Evolutionary conservation across 2,888 invertebrate species (phyloP).

Genomic region (Catocala nupta): DNA sequence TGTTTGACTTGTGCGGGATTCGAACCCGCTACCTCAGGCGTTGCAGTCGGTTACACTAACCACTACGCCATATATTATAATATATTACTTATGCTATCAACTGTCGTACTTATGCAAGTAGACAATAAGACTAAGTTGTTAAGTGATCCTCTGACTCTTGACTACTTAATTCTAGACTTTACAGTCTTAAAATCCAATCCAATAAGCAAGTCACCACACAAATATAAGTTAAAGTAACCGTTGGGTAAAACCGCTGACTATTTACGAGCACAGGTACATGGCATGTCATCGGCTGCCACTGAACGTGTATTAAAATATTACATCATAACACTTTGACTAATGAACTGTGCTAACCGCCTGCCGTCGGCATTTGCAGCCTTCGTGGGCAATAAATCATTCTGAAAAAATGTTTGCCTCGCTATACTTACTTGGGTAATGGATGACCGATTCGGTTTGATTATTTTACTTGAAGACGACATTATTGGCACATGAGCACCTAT

Average conservation of each 20-base stretch:
- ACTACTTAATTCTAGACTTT: too few species aligned
- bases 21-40: too few species aligned
- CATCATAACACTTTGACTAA: conserved; percentile 50
- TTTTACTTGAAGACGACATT: conserved; percentile 25
- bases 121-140: too few species aligned
- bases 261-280: neutral
- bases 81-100: too few species aligned
- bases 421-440: conserved; percentile 36
- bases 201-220: too few species aligned
- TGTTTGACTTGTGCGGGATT: too few species aligned
- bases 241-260: neutral
- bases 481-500: conserved; percentile 16
- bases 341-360: conserved; percentile 46
- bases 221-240: too few species aligned
- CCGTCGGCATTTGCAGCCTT: conserved; percentile 34
- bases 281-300: conserved; percentile 19
- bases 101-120: too few species aligned
- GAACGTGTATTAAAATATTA: conserved; percentile 31
- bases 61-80: too few species aligned
- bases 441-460: conserved; percentile 37
- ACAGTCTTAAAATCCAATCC: too few species aligned
- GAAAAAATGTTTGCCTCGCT: conserved; percentile 39
- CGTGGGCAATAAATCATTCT: conserved; percentile 45
- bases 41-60: too few species aligned
- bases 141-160: too few species aligned